A percentile compares a stretch with the other conserved stretches of the same genome.
phyloP scores from a whole-genome alignment of 2,797 vertebrate species.

The Margarornis squamiger region DNA sequence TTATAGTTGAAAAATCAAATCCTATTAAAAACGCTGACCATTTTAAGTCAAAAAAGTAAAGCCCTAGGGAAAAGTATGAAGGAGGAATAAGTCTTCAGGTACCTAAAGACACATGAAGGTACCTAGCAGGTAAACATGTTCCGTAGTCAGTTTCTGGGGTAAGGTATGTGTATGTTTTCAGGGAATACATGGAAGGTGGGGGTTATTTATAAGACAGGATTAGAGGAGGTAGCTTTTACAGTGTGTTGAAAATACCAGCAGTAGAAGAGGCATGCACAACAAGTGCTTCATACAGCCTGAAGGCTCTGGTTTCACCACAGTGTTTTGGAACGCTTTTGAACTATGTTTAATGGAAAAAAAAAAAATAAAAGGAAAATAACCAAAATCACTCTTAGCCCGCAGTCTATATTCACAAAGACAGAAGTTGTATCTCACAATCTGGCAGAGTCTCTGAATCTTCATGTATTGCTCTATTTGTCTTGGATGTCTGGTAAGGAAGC shows the following conservation, averaged over 20 bases:
- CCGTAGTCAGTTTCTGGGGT: neutral
- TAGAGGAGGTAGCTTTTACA: neutral
- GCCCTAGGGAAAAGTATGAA: neutral
- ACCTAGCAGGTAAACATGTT: neutral
- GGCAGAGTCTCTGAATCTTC: neutral
- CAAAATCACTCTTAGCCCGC: neutral
- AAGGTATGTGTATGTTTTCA: neutral
- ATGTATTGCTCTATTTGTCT: neutral
- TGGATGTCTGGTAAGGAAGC: neutral
- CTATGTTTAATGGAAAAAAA: neutral
- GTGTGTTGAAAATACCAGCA: neutral
- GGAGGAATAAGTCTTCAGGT: neutral
- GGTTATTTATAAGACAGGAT: neutral
- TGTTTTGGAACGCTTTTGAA: constrained; percentile 37
- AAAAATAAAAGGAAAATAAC: constrained; percentile 40
- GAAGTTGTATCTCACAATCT: neutral
- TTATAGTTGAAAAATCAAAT: neutral
- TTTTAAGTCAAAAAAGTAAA: neutral
- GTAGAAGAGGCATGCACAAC: neutral
- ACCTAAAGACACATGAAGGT: neutral
- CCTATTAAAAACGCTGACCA: neutral
- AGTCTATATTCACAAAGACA: neutral
- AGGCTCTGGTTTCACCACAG: neutral
- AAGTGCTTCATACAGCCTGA: neutral
- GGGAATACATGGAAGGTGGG: neutral